These are phyloP conservation scores for Coluber constrictor DNA, from an alignment of 2,797 vertebrate genomes.

Conservation along the genomic window DNA sequence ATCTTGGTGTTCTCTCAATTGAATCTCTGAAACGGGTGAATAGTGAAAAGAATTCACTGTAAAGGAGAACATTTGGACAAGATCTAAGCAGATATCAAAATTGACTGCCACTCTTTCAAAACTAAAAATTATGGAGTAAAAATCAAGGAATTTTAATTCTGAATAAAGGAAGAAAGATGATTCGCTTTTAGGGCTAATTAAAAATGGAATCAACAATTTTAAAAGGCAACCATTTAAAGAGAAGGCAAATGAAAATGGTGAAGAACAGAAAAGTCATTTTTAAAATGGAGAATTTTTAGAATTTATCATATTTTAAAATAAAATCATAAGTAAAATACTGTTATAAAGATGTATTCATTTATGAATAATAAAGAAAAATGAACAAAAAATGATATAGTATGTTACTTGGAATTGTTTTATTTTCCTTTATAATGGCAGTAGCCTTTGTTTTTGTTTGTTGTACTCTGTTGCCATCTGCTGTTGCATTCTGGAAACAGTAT, in stretches of 20 bases:
- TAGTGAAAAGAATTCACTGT: background rate
- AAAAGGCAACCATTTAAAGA: background rate
- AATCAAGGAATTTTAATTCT: background rate
- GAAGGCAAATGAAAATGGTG: background rate
- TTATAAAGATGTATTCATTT: background rate
- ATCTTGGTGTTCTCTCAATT: rapidly evolving
- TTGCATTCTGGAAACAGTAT: background rate
- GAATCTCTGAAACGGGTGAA: background rate
- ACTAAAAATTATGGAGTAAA: background rate
- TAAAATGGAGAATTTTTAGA: background rate
- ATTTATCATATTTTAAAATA: background rate
- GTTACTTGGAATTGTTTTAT: background rate
- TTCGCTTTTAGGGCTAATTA: background rate
- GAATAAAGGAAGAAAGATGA: background rate
- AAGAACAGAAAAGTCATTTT: background rate
- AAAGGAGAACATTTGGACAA: background rate
- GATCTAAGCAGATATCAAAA: background rate
- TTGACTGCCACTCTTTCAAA: background rate
- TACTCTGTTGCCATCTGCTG: slow-evolving; percentile 59
- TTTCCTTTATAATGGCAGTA: background rate
- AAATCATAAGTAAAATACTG: background rate
- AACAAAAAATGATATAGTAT: background rate
- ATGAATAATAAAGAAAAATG: background rate
- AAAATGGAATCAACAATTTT: background rate
- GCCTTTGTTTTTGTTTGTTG: background rate